phyloP scores from a whole-genome alignment of 2,113 vertebrate genomes.

The Eudorcas thomsonii region DNA sequence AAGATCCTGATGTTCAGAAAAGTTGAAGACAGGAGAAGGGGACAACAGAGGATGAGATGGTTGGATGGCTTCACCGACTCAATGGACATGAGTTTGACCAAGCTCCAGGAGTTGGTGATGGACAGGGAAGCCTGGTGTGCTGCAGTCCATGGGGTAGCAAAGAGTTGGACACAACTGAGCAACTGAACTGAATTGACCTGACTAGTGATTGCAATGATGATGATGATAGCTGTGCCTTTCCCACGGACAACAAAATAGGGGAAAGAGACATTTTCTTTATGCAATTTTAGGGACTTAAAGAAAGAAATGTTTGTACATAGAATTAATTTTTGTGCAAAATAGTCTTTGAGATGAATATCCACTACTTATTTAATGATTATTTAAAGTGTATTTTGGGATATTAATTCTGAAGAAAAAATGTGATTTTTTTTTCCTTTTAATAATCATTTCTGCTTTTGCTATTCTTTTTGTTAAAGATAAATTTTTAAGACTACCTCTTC shows the following conservation, averaged over 20 bases:
- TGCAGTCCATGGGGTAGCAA: neutral
- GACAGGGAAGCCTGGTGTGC: neutral
- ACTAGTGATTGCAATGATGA: neutral
- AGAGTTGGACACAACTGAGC: neutral
- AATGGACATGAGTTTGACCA: neutral
- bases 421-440: neutral
- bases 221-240: neutral
- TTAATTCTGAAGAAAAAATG: neutral
- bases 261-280: neutral
- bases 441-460: neutral
- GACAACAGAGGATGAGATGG: neutral
- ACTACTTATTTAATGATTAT: neutral
- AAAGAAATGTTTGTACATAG: neutral
- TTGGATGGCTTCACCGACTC: neutral
- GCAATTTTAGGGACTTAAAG: neutral
- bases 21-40: neutral
- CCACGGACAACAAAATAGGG: neutral
- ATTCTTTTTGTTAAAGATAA: neutral
- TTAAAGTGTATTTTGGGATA: neutral
- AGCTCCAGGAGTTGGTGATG: neutral
- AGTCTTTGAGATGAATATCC: neutral
- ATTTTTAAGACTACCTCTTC: neutral
- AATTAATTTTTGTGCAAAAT: neutral
- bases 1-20: rapidly evolving
- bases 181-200: neutral